Percentiles rank a stretch among this genome's conserved stretches.
These are phyloP conservation scores for Malacosoma neustria DNA, from an alignment of 2,888 invertebrate genomes.

Conservation along the genomic window DNA sequence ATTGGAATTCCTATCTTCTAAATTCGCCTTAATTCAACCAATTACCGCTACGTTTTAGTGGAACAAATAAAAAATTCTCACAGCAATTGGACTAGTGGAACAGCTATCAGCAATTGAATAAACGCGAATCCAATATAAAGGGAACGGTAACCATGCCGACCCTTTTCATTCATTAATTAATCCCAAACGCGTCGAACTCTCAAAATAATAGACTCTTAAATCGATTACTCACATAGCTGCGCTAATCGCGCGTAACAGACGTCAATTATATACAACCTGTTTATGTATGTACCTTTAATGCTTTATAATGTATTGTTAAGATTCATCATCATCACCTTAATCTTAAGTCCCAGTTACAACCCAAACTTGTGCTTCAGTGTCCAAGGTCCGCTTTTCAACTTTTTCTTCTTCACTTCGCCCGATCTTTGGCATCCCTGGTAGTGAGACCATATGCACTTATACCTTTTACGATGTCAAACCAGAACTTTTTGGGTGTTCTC, in stretches of 20 bases:
- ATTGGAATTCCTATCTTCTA: slow-evolving; percentile 14
- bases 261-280: too few relatives aligned
- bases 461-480: too few relatives aligned
- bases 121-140: slow-evolving; percentile 44
- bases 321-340: too few relatives aligned
- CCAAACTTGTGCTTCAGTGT: too few relatives aligned
- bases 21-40: slow-evolving; percentile 18
- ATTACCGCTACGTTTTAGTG: slow-evolving; percentile 18
- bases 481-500: too few relatives aligned
- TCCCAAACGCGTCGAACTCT: slow-evolving; percentile 47
- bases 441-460: too few relatives aligned
- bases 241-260: slow-evolving; percentile 45
- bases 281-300: too few relatives aligned
- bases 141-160: slow-evolving; percentile 49
- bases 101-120: slow-evolving; percentile 31
- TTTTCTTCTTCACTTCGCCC: too few relatives aligned
- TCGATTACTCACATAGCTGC: slow-evolving; percentile 48
- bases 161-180: slow-evolving; percentile 67
- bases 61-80: slow-evolving; percentile 22
- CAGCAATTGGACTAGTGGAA: neutral
- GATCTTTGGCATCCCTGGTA: too few relatives aligned
- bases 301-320: too few relatives aligned
- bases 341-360: too few relatives aligned
- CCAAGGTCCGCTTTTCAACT: too few relatives aligned
- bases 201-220: slow-evolving; percentile 60